Evolutionary conservation across 2,888 invertebrate species (phyloP).

Genomic region (Cataglyphis rosenhaueri): DNA sequence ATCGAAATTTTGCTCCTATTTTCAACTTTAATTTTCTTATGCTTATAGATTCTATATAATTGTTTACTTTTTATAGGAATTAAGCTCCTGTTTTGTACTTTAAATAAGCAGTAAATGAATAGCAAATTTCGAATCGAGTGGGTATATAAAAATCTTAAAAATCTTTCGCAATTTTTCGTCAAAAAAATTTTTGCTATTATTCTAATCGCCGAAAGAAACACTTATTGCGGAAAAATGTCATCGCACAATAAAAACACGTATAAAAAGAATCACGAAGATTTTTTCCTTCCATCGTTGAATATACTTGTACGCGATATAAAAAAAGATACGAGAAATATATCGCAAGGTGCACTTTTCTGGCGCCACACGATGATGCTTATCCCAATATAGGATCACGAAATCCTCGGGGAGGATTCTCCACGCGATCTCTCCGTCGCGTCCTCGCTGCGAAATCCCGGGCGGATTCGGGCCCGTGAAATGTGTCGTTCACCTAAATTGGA

Average conservation of each 20-base stretch:
- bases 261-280: not conserved
- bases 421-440: constrained; percentile 38
- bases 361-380: constrained; percentile 62
- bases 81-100: no score
- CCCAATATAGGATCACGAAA: constrained; percentile 68
- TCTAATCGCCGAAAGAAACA: not conserved
- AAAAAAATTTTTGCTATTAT: not conserved
- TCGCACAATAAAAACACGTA: not conserved
- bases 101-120: no score
- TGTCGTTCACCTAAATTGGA: constrained; percentile 10
- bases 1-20: no score
- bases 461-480: not conserved
- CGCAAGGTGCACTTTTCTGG: not conserved
- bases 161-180: not conserved
- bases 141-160: not conserved
- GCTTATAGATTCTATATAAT: no score
- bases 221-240: not conserved
- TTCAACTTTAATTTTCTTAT: no score
- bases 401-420: constrained; percentile 33
- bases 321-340: not conserved
- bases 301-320: not conserved
- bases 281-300: no score
- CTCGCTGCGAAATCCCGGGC: constrained; percentile 31
- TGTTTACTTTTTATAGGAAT: no score
- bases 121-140: no score